Percentiles rank a stretch among this genome's conserved stretches.
Conservation (phyloP, 2,888 invertebrate genomes). For the Meteorus cinctellus region DNA sequence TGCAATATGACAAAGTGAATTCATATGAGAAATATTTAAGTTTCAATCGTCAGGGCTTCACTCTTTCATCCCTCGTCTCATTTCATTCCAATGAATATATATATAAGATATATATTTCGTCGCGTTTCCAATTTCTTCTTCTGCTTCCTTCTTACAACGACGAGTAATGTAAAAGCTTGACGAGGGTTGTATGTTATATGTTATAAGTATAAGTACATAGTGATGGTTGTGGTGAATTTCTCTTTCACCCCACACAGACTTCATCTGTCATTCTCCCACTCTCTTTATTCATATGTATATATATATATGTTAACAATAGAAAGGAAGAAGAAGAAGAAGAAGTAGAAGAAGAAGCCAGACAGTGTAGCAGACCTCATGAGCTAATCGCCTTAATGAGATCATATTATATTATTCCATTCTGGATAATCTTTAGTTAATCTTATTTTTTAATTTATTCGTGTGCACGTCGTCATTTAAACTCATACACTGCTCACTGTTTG, state of each 20-base stretch:
- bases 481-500: background rate
- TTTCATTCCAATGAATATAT: background rate
- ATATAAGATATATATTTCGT: background rate
- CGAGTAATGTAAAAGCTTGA: background rate
- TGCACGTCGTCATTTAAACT: constrained; percentile 6
- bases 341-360: constrained; percentile 69
- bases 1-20: constrained; percentile 9
- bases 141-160: background rate
- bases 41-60: background rate
- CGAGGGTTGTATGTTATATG: background rate
- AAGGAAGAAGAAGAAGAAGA: constrained; percentile 39
- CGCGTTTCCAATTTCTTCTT: constrained; percentile 4
- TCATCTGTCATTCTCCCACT: constrained; percentile 28
- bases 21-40: constrained; percentile 5
- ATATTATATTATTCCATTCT: constrained; percentile 71
- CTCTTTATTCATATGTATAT: constrained; percentile 20
- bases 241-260: constrained; percentile 45
- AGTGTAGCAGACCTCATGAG: constrained; percentile 65
- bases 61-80: background rate
- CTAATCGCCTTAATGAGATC: constrained; percentile 72
- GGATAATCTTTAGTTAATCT: constrained; percentile 71
- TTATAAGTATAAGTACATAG: constrained; percentile 56
- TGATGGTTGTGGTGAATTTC: constrained; percentile 60
- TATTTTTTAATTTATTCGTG: constrained; percentile 61
- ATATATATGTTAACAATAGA: constrained; percentile 17